Conservation (phyloP, 2,888 invertebrate genomes). For the Zaprionus bogoriensis region DNA sequence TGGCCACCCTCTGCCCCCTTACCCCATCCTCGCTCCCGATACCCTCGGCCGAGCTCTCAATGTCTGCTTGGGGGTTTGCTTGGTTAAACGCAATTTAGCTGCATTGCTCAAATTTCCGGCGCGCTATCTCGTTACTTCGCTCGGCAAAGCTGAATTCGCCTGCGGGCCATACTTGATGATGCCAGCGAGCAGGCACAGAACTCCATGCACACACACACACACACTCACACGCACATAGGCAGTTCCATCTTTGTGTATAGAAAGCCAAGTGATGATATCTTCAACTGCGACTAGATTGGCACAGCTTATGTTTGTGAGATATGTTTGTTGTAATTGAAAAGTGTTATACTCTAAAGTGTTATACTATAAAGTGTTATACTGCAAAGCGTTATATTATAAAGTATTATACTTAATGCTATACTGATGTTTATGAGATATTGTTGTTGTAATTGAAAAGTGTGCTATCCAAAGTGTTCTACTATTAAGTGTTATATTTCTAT, state of each 20-base stretch:
- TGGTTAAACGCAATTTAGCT: conserved; percentile 76
- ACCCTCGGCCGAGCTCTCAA: background rate
- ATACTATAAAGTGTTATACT: background rate
- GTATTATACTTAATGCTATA: background rate
- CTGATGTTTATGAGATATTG: background rate
- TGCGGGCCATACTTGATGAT: conserved; percentile 31
- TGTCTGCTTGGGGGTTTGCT: conserved; percentile 39
- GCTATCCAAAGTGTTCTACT: too few relatives aligned
- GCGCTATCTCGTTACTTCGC: conserved; percentile 59
- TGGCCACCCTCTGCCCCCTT: background rate
- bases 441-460: too few relatives aligned
- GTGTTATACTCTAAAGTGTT: background rate
- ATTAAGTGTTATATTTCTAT: too few relatives aligned
- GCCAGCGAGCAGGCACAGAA: conserved; percentile 1
- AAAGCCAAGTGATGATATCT: background rate
- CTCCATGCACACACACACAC: background rate
- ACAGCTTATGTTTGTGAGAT: background rate
- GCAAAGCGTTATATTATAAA: background rate
- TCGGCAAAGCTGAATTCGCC: conserved; percentile 25
- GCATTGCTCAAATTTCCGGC: conserved; percentile 74
- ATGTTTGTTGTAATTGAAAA: background rate
- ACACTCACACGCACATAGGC: background rate
- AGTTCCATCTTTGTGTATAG: background rate
- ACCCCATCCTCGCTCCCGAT: background rate
- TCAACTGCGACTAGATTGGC: background rate